These are phyloP conservation scores for Hippopotamyrus pictus DNA, from an alignment of 2,797 vertebrate genomes.

Conservation along the genomic window DNA sequence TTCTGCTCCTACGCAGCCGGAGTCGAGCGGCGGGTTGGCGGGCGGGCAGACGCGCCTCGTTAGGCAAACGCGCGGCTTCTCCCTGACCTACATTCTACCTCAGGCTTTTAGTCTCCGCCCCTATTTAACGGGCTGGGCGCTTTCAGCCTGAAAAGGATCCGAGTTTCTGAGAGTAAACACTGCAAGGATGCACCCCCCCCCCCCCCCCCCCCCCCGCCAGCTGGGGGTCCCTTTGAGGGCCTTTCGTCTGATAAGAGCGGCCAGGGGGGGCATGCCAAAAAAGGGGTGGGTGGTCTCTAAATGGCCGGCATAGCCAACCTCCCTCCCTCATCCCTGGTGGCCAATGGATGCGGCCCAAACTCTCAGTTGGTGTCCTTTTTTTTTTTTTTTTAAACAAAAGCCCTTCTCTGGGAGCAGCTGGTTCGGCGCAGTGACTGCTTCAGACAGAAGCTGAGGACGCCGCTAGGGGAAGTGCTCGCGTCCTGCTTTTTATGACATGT, in stretches of 20 bases:
- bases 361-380: neutral
- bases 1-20: constrained; percentile 7
- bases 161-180: neutral
- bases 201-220: neutral
- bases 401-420: neutral
- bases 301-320: neutral
- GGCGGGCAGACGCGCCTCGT: neutral
- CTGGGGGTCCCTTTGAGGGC: neutral
- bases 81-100: neutral
- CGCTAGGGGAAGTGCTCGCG: neutral
- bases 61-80: neutral
- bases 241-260: neutral
- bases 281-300: neutral
- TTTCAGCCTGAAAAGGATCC: neutral
- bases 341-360: neutral
- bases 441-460: neutral
- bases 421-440: neutral
- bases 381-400: neutral
- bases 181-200: neutral
- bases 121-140: neutral
- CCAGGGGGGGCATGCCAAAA: neutral
- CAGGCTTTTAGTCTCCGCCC: neutral
- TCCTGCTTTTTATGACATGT: neutral
- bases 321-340: neutral
- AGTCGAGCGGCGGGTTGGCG: neutral